Evolutionary conservation across 2,888 invertebrate species (phyloP), one percentile per base, ranked within the genome.

Genomic region (Aromia moschata): DNA sequence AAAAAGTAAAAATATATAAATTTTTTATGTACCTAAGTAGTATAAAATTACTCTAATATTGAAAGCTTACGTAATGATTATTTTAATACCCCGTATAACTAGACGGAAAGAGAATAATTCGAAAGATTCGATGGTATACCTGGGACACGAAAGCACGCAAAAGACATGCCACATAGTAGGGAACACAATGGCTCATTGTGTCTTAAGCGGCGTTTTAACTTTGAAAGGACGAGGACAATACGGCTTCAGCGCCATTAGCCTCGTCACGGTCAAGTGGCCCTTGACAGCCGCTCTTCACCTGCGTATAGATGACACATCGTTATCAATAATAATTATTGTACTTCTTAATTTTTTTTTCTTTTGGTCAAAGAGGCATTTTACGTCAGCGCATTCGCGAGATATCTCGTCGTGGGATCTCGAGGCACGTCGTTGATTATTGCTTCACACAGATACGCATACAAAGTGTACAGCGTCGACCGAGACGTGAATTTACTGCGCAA

Each of bases 221-320:
- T 54, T 54, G 38, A 54, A 54, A 54, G 37, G 31, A 40, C 30
- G 57, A 45, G 56, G 56, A 64, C 61, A 64, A 64, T 61, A 58
- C 46, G 44, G 53, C 58, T n/a, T 64, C 52, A 64, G 57, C 63
- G 56, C 63, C 67, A 67, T 65, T 67, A 67, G 64, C 63, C 55
- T 65, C 65, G 67, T 67, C 67, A 67, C 60, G 65, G 67, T 67
- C 65, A 65, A 67, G 65, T 67, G 66, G 60, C 45, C 46, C 16
- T 12, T 62, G 66, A 62, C 67, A 62, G 64, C 58, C 57, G 55
- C 58, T 56, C 62, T 60, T 66, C 62, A 52, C 52, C 56, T 36
- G 41, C 18, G 25, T 49, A 61, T 62, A 64, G 65, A 56, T 65
- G 64, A 67, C 67, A 67, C 47, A 62, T 65, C 64, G 63, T 65